Percentiles rank a stretch among this genome's conserved stretches.
Evolutionary conservation across 1,140 invertebrate genomes (phyloP).

Genomic region (Pteromalus puparum): DNA sequence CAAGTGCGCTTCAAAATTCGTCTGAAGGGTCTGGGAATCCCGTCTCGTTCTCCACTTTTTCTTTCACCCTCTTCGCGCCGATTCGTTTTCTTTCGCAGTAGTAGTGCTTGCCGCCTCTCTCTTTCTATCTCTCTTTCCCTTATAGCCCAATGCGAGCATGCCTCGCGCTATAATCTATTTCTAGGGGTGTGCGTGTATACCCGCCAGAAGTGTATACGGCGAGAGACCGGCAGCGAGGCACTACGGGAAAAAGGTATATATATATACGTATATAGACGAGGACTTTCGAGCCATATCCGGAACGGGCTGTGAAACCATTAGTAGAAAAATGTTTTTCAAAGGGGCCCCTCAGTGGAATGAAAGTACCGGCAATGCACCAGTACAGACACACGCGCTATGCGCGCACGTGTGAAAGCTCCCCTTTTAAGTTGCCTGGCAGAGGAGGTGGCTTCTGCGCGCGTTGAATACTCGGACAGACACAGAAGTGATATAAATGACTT

Average conservation of each 20-base stretch:
- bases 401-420: slow-evolving; percentile 24
- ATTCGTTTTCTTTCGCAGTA: slow-evolving; percentile 35
- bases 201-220: too few relatives aligned
- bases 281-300: slow-evolving; percentile 29
- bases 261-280: slow-evolving; percentile 4
- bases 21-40: slow-evolving; percentile 44
- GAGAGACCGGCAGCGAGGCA: not conserved
- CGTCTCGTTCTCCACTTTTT: slow-evolving; percentile 49
- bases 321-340: slow-evolving; percentile 68
- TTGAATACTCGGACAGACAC: not conserved
- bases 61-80: slow-evolving; percentile 5
- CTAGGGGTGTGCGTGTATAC: slow-evolving; percentile 1
- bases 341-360: slow-evolving; percentile 40
- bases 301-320: slow-evolving; percentile 60
- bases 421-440: slow-evolving; percentile 22
- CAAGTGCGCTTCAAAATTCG: slow-evolving; percentile 24
- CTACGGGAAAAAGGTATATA: not conserved
- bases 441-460: slow-evolving; percentile 10
- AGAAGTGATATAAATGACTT: slow-evolving; percentile 58
- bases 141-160: not conserved
- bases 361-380: not conserved
- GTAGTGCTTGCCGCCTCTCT: not conserved
- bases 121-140: not conserved
- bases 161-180: slow-evolving; percentile 44
- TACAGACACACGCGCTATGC: not conserved